phyloP scores from a whole-genome alignment of 1,140 invertebrate species.

The Arion vulgaris region DNA sequence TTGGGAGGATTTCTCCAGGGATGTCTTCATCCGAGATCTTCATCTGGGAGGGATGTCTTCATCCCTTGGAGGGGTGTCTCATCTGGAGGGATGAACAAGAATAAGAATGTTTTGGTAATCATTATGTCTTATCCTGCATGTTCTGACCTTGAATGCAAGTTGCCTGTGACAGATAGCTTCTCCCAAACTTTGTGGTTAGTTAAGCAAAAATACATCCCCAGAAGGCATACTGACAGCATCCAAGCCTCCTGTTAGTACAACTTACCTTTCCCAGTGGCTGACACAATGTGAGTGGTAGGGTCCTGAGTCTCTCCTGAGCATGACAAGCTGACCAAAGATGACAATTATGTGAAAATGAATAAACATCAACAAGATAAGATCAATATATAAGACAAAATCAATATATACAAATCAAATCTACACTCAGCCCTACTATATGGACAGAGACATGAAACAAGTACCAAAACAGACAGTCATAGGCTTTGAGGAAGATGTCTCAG shows the following conservation, averaged over 20 bases:
- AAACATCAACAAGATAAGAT: not conserved
- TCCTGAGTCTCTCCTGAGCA: conserved; percentile 41
- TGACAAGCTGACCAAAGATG: conserved; percentile 40
- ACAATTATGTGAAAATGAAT: not conserved
- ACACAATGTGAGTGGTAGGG: conserved; percentile 69
- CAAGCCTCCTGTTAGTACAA: conserved; percentile 72
- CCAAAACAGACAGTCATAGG: too few relatives aligned
- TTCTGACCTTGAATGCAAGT: conserved; percentile 52
- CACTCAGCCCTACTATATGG: too few relatives aligned
- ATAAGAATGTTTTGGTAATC: too few relatives aligned
- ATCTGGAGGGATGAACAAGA: not conserved
- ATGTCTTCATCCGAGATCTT: too few relatives aligned
- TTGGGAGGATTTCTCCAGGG: too few relatives aligned
- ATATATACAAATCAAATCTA: too few relatives aligned
- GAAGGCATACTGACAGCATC: conserved; percentile 59
- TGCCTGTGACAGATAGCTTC: conserved; percentile 44
- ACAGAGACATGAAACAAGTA: too few relatives aligned
- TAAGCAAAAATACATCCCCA: conserved; percentile 62
- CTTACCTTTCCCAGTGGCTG: conserved; percentile 53
- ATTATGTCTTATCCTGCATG: too few relatives aligned
- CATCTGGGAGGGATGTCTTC: too few relatives aligned
- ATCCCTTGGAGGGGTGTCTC: too few relatives aligned
- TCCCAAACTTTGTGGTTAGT: conserved; percentile 53
- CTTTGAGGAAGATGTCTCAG: too few relatives aligned
- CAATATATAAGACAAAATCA: too few relatives aligned